Evolutionary conservation across 2,113 vertebrate species (phyloP).

Genomic region (Diphyllodes magnificus): DNA sequence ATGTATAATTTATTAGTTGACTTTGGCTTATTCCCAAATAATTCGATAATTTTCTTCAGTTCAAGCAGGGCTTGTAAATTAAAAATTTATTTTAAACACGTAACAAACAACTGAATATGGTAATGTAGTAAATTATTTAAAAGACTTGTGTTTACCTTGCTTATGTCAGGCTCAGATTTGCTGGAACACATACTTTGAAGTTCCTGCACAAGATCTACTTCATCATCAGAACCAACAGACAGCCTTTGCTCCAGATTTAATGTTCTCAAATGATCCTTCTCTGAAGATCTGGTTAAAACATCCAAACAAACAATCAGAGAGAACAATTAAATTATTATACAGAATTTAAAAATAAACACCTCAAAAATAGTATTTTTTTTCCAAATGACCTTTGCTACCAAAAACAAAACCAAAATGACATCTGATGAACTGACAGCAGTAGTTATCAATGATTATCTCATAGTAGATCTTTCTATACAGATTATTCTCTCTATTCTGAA

Average conservation of each 20-base stretch:
- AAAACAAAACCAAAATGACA: neutral
- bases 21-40: neutral
- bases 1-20: neutral
- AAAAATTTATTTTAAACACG: neutral
- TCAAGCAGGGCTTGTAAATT: neutral
- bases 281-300: conserved; percentile 51
- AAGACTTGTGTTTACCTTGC: conserved; percentile 77
- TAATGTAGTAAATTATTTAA: neutral
- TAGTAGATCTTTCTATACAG: neutral
- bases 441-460: neutral
- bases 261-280: conserved; percentile 48
- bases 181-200: conserved; percentile 93
- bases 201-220: conserved; percentile 86
- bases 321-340: neutral
- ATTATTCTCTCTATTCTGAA: neutral
- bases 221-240: conserved; percentile 84
- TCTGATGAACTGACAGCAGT: neutral
- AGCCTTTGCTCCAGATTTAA: conserved; percentile 73
- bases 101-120: neutral
- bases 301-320: neutral
- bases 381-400: neutral
- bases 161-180: conserved; percentile 94
- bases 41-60: neutral
- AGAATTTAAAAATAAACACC: neutral
- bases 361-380: neutral